Conservation (phyloP, 2,888 invertebrate genomes). For the Megastigmus dorsalis region DNA sequence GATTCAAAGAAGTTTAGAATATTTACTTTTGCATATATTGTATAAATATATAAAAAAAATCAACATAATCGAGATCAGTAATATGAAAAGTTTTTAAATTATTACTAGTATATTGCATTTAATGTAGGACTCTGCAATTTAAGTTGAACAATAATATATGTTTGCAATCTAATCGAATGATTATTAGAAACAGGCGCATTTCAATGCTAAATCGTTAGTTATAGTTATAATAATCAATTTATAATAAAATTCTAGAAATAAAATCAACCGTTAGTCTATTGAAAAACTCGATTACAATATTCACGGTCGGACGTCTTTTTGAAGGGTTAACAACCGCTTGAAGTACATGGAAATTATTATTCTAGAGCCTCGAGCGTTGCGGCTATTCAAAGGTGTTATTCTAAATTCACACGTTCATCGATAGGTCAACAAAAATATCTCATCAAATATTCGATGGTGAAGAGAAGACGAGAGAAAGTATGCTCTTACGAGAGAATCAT, state of each 20-base stretch:
- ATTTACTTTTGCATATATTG: no score
- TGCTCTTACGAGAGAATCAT: background rate
- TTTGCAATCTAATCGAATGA: no score
- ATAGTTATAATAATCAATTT: background rate
- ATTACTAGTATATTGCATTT: background rate
- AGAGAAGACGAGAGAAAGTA: background rate
- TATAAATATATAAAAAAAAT: no score
- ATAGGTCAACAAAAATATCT: background rate
- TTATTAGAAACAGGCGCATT: no score
- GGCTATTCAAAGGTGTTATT: background rate
- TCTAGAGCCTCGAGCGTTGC: background rate
- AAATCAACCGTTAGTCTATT: background rate
- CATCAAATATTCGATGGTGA: background rate
- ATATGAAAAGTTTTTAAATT: no score
- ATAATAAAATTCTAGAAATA: no score
- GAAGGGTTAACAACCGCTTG: background rate
- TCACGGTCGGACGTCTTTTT: background rate
- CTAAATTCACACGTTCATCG: background rate
- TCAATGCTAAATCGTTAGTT: background rate
- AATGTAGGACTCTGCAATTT: background rate
- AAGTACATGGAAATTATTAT: slow-evolving; percentile 4
- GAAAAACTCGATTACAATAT: background rate
- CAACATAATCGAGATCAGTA: no score
- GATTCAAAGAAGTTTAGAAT: no score
- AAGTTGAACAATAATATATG: background rate